Base-by-base conservation (phyloP, 2,797 vertebrate genomes). In the Pampus argenteus region DNA sequence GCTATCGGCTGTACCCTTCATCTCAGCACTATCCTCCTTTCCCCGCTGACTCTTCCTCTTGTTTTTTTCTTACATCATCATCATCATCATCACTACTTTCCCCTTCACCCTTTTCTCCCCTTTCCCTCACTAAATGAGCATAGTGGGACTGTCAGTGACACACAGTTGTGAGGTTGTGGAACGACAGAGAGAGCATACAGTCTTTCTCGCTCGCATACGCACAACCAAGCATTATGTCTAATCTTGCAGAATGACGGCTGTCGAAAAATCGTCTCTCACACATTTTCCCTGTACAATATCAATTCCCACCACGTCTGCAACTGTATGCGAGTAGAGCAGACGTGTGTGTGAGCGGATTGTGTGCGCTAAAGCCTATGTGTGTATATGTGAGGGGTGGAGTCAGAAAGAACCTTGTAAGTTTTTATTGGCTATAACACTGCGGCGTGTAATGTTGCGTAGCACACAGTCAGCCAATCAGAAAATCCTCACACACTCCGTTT, bases 361-460 rank as follows among this genome's bases (percentile, higher is more conserved):
- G 57, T 66, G 66, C 6, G 54, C 34, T 25, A 74, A 78, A 22
- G 56, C 66, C 62, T 73, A 66, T 51, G 74, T 66, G 42, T 63
- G 25, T 67, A 26, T 61, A 45, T 64, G 71, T 15, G 71, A 71
- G 78, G 83, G 92, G 90, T 73, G 90, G 91, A 91, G 91, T 83
- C 84, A 78, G 48, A 55, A 54, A 55, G 59, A 79, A 76, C 36
- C 85, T 79, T 84, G 85, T 83, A 88, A 85, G 82, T 78, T 90
- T 89, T 76, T 79, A 92, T 90, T 92, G 90, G 90, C 70, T 84
- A 56, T 52, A 78, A 79, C 77, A 56, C 64, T 20, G 90, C 83
- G 86, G 86, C 88, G 78, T 86, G 86, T 90, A 87, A 87, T 69
- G 83, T 73, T 89, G 89, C 88, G 84, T 86, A 68, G 90, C 76